These are phyloP conservation scores for Echiichthys vipera DNA, from an alignment of 2,797 vertebrate species.

Conservation along the genomic window DNA sequence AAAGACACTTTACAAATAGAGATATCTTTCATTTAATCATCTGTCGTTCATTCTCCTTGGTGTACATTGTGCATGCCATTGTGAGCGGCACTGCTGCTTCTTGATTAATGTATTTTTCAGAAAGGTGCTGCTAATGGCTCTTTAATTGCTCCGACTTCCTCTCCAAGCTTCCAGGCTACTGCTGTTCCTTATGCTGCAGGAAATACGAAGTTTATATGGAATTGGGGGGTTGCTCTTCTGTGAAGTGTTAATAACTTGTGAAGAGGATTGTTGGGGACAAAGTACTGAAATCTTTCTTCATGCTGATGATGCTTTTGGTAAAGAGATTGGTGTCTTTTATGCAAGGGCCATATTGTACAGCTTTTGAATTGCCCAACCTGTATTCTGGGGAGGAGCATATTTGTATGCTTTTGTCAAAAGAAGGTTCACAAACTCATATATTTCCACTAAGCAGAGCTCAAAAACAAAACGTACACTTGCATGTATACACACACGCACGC, in stretches of 20 bases:
- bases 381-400: not conserved
- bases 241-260: constrained; percentile 44
- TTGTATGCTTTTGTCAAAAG: not conserved
- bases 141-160: constrained; percentile 83
- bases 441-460: not conserved
- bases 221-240: constrained; percentile 26
- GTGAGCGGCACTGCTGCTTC: constrained; percentile 58
- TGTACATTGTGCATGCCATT: constrained; percentile 66
- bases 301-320: constrained; percentile 14
- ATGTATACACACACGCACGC: not conserved
- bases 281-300: constrained; percentile 24
- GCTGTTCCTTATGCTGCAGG: constrained; percentile 32
- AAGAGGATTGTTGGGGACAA: constrained; percentile 25
- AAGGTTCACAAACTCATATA: not conserved
- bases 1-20: constrained; percentile 67
- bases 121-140: constrained; percentile 82
- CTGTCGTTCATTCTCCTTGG: constrained; percentile 60
- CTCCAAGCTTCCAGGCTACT: constrained; percentile 52
- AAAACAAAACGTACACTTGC: constrained; percentile 15
- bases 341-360: not conserved
- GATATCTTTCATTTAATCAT: constrained; percentile 75
- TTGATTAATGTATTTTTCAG: constrained; percentile 83
- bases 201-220: constrained; percentile 44
- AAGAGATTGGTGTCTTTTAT: constrained; percentile 19
- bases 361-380: constrained; percentile 1